Percentiles rank a stretch among this genome's conserved stretches.
These are phyloP conservation scores for Metridium senile DNA, from an alignment of 92 coral and sea anemone genomes.

Conservation along the genomic window DNA sequence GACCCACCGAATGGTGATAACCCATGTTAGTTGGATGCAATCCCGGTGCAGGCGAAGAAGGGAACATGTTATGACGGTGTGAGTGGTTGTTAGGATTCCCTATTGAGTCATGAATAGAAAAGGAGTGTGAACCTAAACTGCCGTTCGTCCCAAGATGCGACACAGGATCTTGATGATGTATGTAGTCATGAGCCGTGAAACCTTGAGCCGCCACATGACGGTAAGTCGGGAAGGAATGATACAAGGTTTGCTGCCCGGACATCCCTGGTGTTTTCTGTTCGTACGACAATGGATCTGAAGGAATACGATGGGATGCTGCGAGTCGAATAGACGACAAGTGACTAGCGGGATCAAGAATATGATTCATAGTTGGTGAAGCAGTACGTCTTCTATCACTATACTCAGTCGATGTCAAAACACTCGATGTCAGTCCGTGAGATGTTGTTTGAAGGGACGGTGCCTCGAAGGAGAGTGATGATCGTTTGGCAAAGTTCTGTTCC, in stretches of 20 bases:
- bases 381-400: conserved; percentile 72
- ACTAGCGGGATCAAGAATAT: conserved; percentile 77
- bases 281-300: conserved; percentile 80
- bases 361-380: conserved; percentile 82
- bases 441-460: conserved; percentile 67
- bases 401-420: conserved; percentile 56
- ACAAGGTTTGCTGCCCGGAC: conserved; percentile 87
- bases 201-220: conserved; percentile 83
- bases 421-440: conserved; percentile 58
- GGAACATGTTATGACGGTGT: conserved; percentile 85
- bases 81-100: conserved; percentile 79
- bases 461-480: conserved; percentile 72
- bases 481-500: conserved; percentile 81
- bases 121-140: conserved; percentile 77
- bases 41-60: conserved; percentile 73
- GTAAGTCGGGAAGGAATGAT: conserved; percentile 96
- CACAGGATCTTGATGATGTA: conserved; percentile 77
- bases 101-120: conserved; percentile 84
- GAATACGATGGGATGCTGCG: conserved; percentile 74
- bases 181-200: conserved; percentile 82
- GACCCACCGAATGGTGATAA: conserved; percentile 87
- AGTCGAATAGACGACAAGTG: conserved; percentile 85
- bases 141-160: conserved; percentile 81
- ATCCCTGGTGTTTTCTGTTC: conserved; percentile 88
- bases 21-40: conserved; percentile 85